These are phyloP conservation scores for Drosophila niveifrons DNA, from an alignment of 2,888 invertebrate species.

Conservation along the genomic window DNA sequence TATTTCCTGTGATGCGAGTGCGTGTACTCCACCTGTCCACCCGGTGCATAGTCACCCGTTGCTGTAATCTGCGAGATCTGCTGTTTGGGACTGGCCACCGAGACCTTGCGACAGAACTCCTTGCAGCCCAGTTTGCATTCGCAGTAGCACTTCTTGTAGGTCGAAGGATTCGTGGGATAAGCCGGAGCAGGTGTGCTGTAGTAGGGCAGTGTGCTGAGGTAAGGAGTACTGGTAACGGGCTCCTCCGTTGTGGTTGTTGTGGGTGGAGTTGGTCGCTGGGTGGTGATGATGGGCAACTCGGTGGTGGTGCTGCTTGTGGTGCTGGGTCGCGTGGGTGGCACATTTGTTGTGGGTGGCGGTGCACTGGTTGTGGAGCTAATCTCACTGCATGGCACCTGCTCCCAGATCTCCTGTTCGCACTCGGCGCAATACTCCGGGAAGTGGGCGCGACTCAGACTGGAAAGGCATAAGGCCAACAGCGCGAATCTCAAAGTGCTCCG, in stretches of 20 bases:
- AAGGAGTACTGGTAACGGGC: slow-evolving; percentile 9
- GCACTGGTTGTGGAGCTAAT: slow-evolving; percentile 51
- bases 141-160: slow-evolving; percentile 78
- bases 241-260: slow-evolving; percentile 21
- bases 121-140: slow-evolving; percentile 81
- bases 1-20: slow-evolving; percentile 74
- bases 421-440: slow-evolving; percentile 73
- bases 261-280: slow-evolving; percentile 21
- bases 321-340: background rate
- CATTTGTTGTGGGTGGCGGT: slow-evolving; percentile 17
- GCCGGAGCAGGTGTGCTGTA: slow-evolving; percentile 4
- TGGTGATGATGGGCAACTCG: slow-evolving; percentile 8
- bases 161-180: slow-evolving; percentile 21
- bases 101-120: slow-evolving; percentile 80
- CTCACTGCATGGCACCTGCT: slow-evolving; percentile 78
- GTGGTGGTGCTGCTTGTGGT: slow-evolving; percentile 24
- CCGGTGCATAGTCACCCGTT: slow-evolving; percentile 58
- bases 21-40: slow-evolving; percentile 71
- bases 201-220: slow-evolving; percentile 4
- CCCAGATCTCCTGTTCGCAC: slow-evolving; percentile 82
- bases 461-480: slow-evolving; percentile 36
- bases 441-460: slow-evolving; percentile 35
- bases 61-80: slow-evolving; percentile 74
- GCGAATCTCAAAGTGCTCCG: slow-evolving; percentile 43
- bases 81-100: slow-evolving; percentile 56